These are phyloP conservation scores for Paradoxurus hermaphroditus DNA, from an alignment of 2,113 vertebrate species.

Conservation along the genomic window DNA sequence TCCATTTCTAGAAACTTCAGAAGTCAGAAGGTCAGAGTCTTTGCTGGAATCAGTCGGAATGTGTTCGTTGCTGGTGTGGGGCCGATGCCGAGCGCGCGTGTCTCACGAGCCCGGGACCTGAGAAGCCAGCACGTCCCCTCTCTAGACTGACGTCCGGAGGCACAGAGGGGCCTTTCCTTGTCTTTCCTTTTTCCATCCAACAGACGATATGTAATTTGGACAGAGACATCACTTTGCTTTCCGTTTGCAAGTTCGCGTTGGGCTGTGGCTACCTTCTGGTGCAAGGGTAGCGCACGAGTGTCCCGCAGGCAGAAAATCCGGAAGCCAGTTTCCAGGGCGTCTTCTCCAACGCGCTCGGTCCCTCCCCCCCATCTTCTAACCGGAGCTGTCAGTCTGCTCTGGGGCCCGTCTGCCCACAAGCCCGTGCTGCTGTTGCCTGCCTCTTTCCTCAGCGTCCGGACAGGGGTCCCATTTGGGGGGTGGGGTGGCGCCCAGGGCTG, in stretches of 20 bases:
- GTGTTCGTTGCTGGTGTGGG: background rate
- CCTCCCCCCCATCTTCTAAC: background rate
- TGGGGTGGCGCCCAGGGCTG: too few species aligned
- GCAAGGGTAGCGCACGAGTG: rapidly evolving
- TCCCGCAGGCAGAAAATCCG: background rate
- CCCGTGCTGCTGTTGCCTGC: background rate
- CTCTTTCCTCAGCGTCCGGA: background rate
- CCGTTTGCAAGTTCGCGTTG: background rate
- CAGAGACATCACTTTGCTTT: background rate
- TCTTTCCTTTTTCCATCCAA: background rate
- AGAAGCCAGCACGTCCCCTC: background rate
- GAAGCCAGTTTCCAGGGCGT: background rate
- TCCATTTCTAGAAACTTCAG: background rate
- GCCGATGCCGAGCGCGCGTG: background rate
- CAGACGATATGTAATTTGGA: background rate
- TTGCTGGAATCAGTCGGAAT: background rate
- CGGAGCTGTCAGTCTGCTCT: background rate
- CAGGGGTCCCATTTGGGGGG: background rate
- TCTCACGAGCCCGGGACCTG: background rate
- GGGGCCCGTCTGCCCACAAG: rapidly evolving
- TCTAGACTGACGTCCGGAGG: background rate
- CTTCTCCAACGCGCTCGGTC: background rate
- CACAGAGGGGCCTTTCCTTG: background rate
- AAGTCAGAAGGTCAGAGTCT: background rate
- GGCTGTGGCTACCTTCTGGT: background rate